Evolutionary conservation across 2,113 vertebrate species (phyloP).

Genomic region (Atrichornis clamosus): DNA sequence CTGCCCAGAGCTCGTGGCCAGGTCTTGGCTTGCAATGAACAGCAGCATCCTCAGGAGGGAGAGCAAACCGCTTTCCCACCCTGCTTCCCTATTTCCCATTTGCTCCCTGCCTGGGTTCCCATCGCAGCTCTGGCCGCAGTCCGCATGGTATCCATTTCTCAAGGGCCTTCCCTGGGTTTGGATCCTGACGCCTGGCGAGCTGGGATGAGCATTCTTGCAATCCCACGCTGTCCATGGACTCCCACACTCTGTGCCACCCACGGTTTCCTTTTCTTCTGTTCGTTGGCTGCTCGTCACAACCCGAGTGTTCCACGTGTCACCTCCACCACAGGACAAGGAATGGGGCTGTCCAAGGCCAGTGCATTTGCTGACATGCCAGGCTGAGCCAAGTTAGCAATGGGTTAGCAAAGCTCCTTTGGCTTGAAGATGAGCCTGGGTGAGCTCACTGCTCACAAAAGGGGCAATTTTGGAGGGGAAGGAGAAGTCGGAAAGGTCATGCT

Average conservation of each 20-base stretch:
- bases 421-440: background rate
- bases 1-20: background rate
- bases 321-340: background rate
- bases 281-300: background rate
- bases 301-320: background rate
- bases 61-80: background rate
- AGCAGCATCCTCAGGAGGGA: background rate
- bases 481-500: background rate
- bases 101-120: background rate
- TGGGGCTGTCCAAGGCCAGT: fast-evolving
- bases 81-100: background rate
- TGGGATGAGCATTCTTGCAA: background rate
- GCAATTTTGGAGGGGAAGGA: background rate
- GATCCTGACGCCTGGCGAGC: background rate
- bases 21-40: background rate
- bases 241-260: background rate
- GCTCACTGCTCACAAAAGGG: background rate
- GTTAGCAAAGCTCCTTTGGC: background rate
- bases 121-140: background rate
- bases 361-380: background rate
- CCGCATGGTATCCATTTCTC: background rate
- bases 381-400: background rate
- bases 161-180: background rate
- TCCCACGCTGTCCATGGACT: background rate
- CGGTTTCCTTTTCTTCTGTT: background rate